Base-by-base conservation (phyloP, 2,797 vertebrate species). In the Sebastes cheni region DNA sequence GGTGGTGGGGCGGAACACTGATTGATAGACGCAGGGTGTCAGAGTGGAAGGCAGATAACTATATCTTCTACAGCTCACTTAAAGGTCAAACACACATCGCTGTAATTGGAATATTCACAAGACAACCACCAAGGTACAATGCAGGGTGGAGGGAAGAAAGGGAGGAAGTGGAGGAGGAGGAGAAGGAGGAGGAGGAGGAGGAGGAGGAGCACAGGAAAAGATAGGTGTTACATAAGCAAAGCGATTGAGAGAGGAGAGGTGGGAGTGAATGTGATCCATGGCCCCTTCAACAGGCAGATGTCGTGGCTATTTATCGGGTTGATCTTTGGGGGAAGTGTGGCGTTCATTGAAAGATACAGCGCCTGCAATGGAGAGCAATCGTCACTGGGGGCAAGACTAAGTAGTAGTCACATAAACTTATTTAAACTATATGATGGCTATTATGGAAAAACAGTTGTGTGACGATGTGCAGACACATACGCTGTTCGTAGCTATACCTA, bases 11-110 rank as follows among this genome's bases (percentile, higher is more conserved):
- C 94, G 96, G 95, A 95, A 95, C 95, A 92, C 96, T 99, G 98
- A 99, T 97, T 98, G 98, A 98, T 98, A 98, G 97, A 97, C 94
- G 95, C 96, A 92, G 95, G 94, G 94, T 97, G 97, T 98, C 97
- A 97, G 93, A 96, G 95, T 95, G 95, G 95, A 91, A 91, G 96
- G 96, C 96, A 98, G 97, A 99, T 98, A 98, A 98, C 97, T 98
- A 96, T 97, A 98, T 98, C 97, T 97, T 96, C 96, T 94, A 94
- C 95, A 95, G 96, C 97, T 97, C 97, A 96, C 96, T 96, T 96
- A 97, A 99, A 99, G 98, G 98, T 99, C 98, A 98, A 95, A 96
- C 96, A 96, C 94, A 95, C 94, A 92, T 89, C 92, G 88, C 92
- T 92, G 91, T 97, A 97, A 98, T 97, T 96, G 96, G 96, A 97